Percentiles rank a stretch among this genome's conserved stretches.
These are phyloP conservation scores for Pecten maximus DNA, from an alignment of 2,888 invertebrate genomes.

Conservation along the genomic window DNA sequence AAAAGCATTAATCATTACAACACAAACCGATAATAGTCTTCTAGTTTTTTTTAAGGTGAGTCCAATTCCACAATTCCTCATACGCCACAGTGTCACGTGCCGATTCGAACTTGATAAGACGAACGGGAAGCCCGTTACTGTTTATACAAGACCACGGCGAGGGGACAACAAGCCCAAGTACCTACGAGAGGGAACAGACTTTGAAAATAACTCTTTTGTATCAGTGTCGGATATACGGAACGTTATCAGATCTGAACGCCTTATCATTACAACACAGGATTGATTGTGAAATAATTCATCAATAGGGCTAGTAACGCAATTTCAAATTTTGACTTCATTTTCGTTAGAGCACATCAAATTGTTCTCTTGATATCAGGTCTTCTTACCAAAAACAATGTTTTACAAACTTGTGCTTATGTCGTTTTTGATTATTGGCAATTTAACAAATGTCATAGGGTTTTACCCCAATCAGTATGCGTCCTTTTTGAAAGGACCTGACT, in stretches of 20 bases:
- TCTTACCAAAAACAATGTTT: not conserved
- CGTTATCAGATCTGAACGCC: not conserved
- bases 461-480: conserved; percentile 59
- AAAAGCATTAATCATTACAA: not conserved
- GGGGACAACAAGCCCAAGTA: not conserved
- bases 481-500: conserved; percentile 57
- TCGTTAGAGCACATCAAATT: not conserved
- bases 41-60: too few relatives aligned
- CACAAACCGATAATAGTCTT: not conserved
- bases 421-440: conserved; percentile 26
- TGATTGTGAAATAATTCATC: too few relatives aligned
- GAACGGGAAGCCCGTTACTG: not conserved
- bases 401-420: not conserved
- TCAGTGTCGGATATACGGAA: not conserved
- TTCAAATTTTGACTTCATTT: too few relatives aligned
- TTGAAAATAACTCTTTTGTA: not conserved
- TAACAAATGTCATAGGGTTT: conserved; percentile 44
- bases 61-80: not conserved
- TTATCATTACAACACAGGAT: too few relatives aligned
- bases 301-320: too few relatives aligned
- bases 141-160: not conserved
- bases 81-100: not conserved
- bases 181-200: not conserved
- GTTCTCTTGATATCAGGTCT: not conserved
- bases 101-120: not conserved